These are phyloP conservation scores for Erynnis tages DNA, from an alignment of 2,888 invertebrate species.

Conservation along the genomic window DNA sequence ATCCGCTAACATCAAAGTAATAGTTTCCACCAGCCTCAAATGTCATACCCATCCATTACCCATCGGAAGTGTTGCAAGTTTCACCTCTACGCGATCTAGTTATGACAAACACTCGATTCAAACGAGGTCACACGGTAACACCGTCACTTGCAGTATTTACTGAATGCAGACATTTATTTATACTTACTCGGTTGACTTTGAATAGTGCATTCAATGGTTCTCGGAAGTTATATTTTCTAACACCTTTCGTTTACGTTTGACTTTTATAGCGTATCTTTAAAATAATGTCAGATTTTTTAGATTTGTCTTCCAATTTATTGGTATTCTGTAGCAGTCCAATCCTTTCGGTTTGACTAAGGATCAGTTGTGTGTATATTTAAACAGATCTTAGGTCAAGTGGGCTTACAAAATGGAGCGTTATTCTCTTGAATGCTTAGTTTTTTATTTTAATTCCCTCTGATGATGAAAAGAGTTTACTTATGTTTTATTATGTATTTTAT, in stretches of 20 bases:
- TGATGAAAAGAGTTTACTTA: no score
- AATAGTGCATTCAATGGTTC: slow-evolving; percentile 1
- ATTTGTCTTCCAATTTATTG: no score
- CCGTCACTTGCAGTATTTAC: slow-evolving; percentile 23
- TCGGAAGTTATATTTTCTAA: not conserved
- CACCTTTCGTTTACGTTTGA: not conserved
- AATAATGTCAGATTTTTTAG: not conserved
- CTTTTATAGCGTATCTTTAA: not conserved
- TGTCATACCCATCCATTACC: not conserved
- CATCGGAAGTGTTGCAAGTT: slow-evolving; percentile 2
- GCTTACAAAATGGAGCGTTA: no score
- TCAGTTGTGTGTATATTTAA: no score
- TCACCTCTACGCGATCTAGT: slow-evolving; percentile 19
- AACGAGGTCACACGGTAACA: slow-evolving; percentile 20
- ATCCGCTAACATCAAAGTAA: no score
- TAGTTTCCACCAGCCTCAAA: no score
- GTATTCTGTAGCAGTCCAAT: no score
- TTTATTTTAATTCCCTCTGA: no score
- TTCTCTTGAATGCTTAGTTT: no score
- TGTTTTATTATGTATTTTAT: not conserved
- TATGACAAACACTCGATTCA: slow-evolving; percentile 26
- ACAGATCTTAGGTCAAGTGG: no score
- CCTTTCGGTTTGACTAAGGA: no score
- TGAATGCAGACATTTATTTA: slow-evolving; percentile 19
- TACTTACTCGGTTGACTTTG: slow-evolving; percentile 3